Base-by-base conservation (phyloP, 2,888 invertebrate species). In the Bimastos eiseni region DNA sequence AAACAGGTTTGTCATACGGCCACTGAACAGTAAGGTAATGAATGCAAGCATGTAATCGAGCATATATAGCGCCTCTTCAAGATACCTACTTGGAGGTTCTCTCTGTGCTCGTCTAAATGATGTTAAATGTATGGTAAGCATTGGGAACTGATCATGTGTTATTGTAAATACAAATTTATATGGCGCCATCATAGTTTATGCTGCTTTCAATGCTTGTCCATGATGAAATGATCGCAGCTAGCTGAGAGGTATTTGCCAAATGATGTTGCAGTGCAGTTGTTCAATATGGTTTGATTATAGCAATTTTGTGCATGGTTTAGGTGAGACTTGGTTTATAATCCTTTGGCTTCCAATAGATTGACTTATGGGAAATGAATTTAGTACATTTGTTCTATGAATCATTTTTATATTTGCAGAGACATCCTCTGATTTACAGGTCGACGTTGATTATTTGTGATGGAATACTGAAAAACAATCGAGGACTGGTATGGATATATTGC, bases 401-500 rank as follows among this genome's bases (percentile, higher is more conserved):
- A 49, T 49, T 70, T 88, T 92, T 37, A 33, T 92, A 89, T 90
- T 49, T 92, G 34, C 92, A 94, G 94, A 93, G 92, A 91, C 93
- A 93, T 92, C 91, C 92, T 37, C 92, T 93, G 37, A 93, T 95
- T 89, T 94, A 93, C 93, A 95, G 92, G 91, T 95, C 94, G 92
- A 95, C 93, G 91, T 94, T 92, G 90, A 93, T 95, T 4, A 93
- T 95, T 19, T 95, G 95, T 92, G 95, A 95, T 93, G 96, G 96
- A 5, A 94, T 94, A 34, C 93, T 96, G 88, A 95, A 95, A 92
- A 96, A 96, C 93, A 94, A 94, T 90, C 95, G 95, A 92, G 96
- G 96, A 93, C 95, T 95, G 93, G 96, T 96, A 70, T 70, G 30
- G 70, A 70, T 13, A 70, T 13, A n/a, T 70, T 70, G n/a, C 30